phyloP scores from a whole-genome alignment of 2,113 vertebrate species.

The Nothocercus julius region DNA sequence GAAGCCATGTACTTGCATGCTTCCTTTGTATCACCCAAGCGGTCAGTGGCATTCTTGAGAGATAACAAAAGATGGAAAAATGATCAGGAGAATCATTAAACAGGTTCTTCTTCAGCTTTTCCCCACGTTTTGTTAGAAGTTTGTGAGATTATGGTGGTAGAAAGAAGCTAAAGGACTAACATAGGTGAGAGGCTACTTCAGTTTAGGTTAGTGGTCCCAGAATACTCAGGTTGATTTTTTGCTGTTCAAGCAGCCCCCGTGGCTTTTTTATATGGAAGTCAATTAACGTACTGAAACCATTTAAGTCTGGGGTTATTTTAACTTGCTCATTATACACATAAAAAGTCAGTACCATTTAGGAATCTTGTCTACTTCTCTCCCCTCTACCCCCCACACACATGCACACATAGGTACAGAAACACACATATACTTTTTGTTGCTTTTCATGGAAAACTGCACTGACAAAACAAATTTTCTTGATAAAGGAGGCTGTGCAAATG shows the following conservation, averaged over 20 bases:
- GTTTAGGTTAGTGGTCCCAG: neutral
- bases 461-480: neutral
- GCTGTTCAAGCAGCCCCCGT: neutral
- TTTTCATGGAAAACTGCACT: slow-evolving; percentile 16
- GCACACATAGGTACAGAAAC: rapidly evolving
- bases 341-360: neutral
- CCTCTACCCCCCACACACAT: neutral
- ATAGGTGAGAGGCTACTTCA: slow-evolving; percentile 21
- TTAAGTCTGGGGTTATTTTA: neutral
- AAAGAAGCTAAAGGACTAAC: slow-evolving; percentile 4
- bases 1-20: slow-evolving; percentile 43
- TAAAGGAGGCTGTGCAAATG: neutral
- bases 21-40: slow-evolving; percentile 40
- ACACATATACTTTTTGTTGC: neutral
- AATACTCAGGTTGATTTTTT: neutral
- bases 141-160: slow-evolving; percentile 12
- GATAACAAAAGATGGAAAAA: slow-evolving; percentile 35
- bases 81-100: neutral
- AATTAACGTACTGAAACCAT: neutral
- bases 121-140: neutral
- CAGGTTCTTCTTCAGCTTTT: slow-evolving; percentile 34
- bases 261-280: slow-evolving; percentile 47
- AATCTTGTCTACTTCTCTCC: neutral
- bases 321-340: neutral
- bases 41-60: slow-evolving; percentile 3